Percentiles rank a stretch among this genome's conserved stretches.
phyloP scores from a whole-genome alignment of 2,113 vertebrate genomes.

The Chaetura pelagica region DNA sequence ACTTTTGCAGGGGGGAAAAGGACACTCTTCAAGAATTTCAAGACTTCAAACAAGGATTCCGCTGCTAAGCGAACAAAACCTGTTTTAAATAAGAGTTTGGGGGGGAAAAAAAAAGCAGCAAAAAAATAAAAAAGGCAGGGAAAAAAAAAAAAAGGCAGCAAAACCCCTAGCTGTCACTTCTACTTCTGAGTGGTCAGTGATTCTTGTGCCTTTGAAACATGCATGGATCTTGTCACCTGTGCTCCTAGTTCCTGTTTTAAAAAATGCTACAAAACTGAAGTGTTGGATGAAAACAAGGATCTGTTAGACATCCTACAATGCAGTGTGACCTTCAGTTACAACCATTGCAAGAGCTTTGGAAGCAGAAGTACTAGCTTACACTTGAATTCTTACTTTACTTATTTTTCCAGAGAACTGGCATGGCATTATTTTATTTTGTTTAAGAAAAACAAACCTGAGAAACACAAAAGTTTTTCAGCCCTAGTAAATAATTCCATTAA shows the following conservation, averaged over 20 bases:
- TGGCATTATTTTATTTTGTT: background rate
- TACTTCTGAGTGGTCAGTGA: background rate
- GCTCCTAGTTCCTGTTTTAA: background rate
- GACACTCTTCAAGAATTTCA: background rate
- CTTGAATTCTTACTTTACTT: background rate
- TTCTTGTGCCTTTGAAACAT: background rate
- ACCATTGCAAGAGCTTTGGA: background rate
- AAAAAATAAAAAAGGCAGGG: background rate
- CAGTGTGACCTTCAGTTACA: background rate
- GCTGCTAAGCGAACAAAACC: background rate
- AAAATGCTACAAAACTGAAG: background rate
- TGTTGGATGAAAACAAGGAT: background rate
- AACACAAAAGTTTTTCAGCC: background rate
- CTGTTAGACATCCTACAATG: background rate
- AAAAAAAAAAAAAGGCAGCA: background rate
- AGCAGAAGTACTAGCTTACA: background rate
- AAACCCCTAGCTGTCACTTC: background rate
- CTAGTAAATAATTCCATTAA: background rate
- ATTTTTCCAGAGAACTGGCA: background rate
- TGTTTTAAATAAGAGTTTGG: background rate
- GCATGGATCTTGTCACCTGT: background rate
- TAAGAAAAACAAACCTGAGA: background rate
- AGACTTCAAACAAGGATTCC: background rate
- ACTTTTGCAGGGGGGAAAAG: background rate
- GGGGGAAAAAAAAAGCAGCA: background rate